These are phyloP conservation scores for Sogatella furcifera DNA, from an alignment of 1,140 invertebrate species.

Conservation along the genomic window DNA sequence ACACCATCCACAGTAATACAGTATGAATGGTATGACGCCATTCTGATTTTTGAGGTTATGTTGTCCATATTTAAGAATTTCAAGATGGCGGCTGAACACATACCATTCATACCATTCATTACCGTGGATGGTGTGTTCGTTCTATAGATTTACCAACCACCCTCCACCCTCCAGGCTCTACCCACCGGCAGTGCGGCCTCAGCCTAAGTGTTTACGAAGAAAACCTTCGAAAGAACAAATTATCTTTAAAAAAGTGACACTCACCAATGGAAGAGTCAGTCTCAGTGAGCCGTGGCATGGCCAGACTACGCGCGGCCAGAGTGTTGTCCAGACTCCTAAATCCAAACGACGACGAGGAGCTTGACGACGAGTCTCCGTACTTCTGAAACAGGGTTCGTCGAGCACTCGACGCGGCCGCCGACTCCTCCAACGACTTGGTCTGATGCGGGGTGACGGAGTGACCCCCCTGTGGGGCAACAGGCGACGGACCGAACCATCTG, in stretches of 20 bases:
- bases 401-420: constrained; percentile 27
- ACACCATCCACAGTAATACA: too few species aligned
- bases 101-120: too few species aligned
- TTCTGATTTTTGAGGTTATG: too few species aligned
- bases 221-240: too few species aligned
- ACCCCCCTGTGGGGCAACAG: background rate
- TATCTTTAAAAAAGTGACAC: constrained; percentile 24
- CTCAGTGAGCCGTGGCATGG: constrained; percentile 42
- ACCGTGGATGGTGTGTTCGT: too few species aligned
- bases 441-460: constrained; percentile 28
- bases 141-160: too few species aligned
- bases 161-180: too few species aligned
- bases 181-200: too few species aligned
- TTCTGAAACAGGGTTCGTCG: constrained; percentile 42
- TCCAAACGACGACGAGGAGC: constrained; percentile 42
- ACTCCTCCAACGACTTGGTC: constrained; percentile 44
- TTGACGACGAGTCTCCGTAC: constrained; percentile 39
- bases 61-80: too few species aligned
- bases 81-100: too few species aligned
- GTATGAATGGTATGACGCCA: too few species aligned
- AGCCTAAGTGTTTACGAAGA: too few species aligned
- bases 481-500: constrained; percentile 23
- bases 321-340: constrained; percentile 43
- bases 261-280: constrained; percentile 44
- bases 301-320: background rate